Conservation (phyloP, 2,113 vertebrate genomes). For the Catharus minimus region DNA sequence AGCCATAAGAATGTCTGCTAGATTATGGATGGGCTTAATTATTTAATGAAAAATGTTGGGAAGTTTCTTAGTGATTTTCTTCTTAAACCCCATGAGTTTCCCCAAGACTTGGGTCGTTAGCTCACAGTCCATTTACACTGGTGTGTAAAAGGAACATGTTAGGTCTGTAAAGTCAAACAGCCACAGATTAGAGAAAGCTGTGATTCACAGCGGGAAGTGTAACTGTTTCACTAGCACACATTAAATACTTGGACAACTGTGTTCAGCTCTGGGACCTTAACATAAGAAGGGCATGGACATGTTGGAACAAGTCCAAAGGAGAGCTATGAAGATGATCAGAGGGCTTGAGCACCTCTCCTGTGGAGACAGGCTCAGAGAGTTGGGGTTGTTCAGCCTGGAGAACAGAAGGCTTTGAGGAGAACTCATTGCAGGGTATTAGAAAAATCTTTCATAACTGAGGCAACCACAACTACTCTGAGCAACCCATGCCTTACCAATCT, state of each 20-base stretch:
- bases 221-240: not conserved
- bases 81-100: not conserved
- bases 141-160: not conserved
- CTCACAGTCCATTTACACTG: not conserved
- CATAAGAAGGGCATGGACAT: not conserved
- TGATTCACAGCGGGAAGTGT: not conserved
- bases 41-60: not conserved
- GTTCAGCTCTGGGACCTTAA: not conserved
- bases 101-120: not conserved
- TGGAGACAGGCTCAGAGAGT: not conserved
- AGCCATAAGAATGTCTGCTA: not conserved
- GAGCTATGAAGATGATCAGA: too few relatives aligned
- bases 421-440: not conserved
- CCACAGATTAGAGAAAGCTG: not conserved
- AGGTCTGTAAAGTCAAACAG: not conserved
- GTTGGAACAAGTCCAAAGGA: not conserved
- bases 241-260: not conserved
- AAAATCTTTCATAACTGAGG: too few relatives aligned
- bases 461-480: too few relatives aligned
- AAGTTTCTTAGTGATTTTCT: not conserved
- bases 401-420: not conserved
- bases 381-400: not conserved
- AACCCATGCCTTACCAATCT: too few relatives aligned
- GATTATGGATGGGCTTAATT: not conserved
- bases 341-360: not conserved